Percentiles rank a stretch among this genome's conserved stretches.
These are phyloP conservation scores for Eupithecia inturbata DNA, from an alignment of 2,888 invertebrate species.

Conservation along the genomic window DNA sequence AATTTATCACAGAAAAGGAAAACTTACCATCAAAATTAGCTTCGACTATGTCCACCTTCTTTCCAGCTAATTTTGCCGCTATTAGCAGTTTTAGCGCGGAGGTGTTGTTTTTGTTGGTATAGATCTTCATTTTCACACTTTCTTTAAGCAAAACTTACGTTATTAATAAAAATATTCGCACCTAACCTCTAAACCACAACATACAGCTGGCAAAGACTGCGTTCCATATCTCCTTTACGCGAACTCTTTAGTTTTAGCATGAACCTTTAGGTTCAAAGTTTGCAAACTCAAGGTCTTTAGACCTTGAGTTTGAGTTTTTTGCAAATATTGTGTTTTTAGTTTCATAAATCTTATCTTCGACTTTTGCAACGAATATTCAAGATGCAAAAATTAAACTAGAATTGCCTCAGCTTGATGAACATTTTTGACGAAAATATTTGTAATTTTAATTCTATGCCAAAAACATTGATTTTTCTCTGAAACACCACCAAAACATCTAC, in stretches of 20 bases:
- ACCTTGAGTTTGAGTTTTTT: too few relatives aligned
- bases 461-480: not conserved
- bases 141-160: conserved; percentile 21
- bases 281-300: too few relatives aligned
- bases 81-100: conserved; percentile 89
- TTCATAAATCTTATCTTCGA: too few relatives aligned
- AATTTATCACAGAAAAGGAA: conserved; percentile 33
- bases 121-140: conserved; percentile 86
- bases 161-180: conserved; percentile 24
- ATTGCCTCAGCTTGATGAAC: too few relatives aligned
- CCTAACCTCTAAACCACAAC: conserved; percentile 42
- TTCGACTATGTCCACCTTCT: conserved; percentile 83
- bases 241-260: too few relatives aligned
- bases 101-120: conserved; percentile 91
- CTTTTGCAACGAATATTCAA: too few relatives aligned
- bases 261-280: too few relatives aligned
- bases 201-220: conserved; percentile 36
- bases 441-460: not conserved
- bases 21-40: conserved; percentile 85
- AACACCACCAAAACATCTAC: conserved; percentile 6
- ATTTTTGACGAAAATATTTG: too few relatives aligned
- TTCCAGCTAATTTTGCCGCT: conserved; percentile 86
- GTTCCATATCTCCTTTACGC: not conserved
- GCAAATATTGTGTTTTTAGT: too few relatives aligned
- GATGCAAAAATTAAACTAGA: too few relatives aligned